Percentiles rank a stretch among this genome's conserved stretches.
Conservation (phyloP, 2,113 vertebrate genomes). For the Podiceps cristatus region DNA sequence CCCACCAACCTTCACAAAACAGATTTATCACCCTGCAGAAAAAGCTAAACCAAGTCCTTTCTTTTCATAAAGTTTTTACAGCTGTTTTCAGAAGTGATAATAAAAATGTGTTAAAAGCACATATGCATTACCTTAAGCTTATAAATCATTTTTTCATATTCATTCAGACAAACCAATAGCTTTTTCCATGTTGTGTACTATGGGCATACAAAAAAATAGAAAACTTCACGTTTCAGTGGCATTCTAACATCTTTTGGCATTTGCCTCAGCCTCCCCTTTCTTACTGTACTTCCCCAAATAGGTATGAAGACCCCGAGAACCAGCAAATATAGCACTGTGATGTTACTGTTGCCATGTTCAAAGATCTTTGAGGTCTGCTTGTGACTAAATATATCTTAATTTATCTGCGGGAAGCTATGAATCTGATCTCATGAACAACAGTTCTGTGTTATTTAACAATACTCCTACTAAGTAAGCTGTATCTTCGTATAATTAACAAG, state of each 20-base stretch:
- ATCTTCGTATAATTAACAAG: not conserved
- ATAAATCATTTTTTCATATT: not conserved
- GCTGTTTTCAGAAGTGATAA: constrained; percentile 26
- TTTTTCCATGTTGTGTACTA: not conserved
- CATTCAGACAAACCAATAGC: constrained; percentile 34
- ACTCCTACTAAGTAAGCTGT: not conserved
- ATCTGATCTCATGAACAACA: not conserved
- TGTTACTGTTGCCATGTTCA: not conserved
- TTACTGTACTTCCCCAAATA: not conserved
- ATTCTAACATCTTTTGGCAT: not conserved
- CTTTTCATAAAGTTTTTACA: not conserved
- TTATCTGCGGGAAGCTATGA: not conserved
- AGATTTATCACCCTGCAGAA: constrained; percentile 5
- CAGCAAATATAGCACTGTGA: not conserved
- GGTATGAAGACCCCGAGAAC: not conserved
- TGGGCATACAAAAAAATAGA: not conserved
- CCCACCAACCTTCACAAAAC: not conserved
- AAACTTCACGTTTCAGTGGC: not conserved
- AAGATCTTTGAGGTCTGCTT: not conserved
- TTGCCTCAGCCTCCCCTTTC: not conserved
- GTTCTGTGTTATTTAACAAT: not conserved
- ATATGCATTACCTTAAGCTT: not conserved
- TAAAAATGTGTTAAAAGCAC: constrained; percentile 21
- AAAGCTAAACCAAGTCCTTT: not conserved
- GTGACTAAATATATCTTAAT: not conserved